Percentiles rank a stretch among this genome's conserved stretches.
These are phyloP conservation scores for Hippocampus comes DNA, from an alignment of 2,113 vertebrate genomes.

Conservation along the genomic window DNA sequence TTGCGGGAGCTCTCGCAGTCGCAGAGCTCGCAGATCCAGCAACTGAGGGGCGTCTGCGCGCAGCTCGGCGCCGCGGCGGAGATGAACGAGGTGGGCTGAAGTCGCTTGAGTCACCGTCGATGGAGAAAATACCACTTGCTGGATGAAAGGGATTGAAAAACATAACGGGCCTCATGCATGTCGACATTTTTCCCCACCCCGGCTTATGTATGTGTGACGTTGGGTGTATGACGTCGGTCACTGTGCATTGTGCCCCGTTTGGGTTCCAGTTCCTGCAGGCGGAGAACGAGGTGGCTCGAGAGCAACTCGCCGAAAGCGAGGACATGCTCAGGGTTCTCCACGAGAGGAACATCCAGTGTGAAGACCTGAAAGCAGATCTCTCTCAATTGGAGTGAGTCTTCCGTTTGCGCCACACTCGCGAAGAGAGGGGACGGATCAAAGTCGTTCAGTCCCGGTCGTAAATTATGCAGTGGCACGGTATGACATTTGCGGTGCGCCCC, in stretches of 20 bases:
- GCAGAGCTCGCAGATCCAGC: constrained; percentile 59
- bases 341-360: constrained; percentile 76
- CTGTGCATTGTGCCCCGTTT: background rate
- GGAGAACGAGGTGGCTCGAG: constrained; percentile 78
- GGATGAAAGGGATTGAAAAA: too few relatives aligned
- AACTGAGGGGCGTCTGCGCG: constrained; percentile 63
- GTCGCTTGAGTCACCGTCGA: background rate
- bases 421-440: too few relatives aligned
- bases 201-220: background rate
- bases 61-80: constrained; percentile 69
- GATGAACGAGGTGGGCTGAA: constrained; percentile 76
- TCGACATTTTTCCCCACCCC: too few relatives aligned
- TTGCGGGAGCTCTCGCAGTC: constrained; percentile 56
- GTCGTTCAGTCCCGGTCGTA: too few relatives aligned
- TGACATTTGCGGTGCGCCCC: background rate
- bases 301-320: constrained; percentile 82
- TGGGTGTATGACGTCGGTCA: background rate
- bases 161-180: too few relatives aligned
- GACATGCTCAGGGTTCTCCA: constrained; percentile 69
- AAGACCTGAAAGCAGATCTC: constrained; percentile 77
- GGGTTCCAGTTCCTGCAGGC: constrained; percentile 82
- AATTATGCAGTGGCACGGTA: background rate
- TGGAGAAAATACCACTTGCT: too few relatives aligned
- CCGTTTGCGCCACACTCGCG: background rate
- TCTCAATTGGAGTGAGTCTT: constrained; percentile 73